Evolutionary conservation across 2,888 invertebrate species (phyloP), one percentile per base, ranked within the genome.

Genomic region (Agelastica alni): DNA sequence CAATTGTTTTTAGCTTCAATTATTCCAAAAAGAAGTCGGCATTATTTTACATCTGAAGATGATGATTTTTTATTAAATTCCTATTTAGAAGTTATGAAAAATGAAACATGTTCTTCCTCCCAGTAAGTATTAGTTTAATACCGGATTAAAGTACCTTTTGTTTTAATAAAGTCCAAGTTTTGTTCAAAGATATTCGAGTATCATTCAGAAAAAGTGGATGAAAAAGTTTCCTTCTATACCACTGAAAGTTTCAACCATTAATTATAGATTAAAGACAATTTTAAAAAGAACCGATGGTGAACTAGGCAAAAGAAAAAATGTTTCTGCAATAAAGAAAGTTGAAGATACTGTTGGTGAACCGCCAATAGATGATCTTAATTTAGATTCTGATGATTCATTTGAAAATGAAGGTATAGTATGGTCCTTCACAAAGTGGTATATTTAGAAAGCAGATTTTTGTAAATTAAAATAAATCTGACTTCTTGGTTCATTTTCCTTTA

Each of bases 331-430:
- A 9, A 34, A 16, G 5, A 34, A 34, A 16, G 13, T 5, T 14
- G 12, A 2, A n/a, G 14, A 12, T 16, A 14, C 5, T 31, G 31
- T 3, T 0, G 31, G 31, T 5, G 31, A 31, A 5, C 10, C 31
- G 5, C 10, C 6, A 12, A 31, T 12, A 9, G 31, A 22, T 17
- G 13, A 16, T n/a, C 9, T 28, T 26, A 12, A 20, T 9, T 45
- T 45, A 34, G 52, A 54, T 48, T 58, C 58, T 30, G 51, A 60
- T 45, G 42, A 49, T 39, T 44, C 53, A 47, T 59, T 56, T 47
- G 36, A 36, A n/a, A 51, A 53, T 52, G 57, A 55, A 49, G 49
- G 54, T 55, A 49, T 22, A 3, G 12, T 3, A 22, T n/a, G n/a
- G n/a, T n/a, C n/a, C n/a, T n/a, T n/a, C n/a, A n/a, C n/a, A n/a